phyloP scores from a whole-genome alignment of 2,888 invertebrate genomes.

The Pheosia tremula region DNA sequence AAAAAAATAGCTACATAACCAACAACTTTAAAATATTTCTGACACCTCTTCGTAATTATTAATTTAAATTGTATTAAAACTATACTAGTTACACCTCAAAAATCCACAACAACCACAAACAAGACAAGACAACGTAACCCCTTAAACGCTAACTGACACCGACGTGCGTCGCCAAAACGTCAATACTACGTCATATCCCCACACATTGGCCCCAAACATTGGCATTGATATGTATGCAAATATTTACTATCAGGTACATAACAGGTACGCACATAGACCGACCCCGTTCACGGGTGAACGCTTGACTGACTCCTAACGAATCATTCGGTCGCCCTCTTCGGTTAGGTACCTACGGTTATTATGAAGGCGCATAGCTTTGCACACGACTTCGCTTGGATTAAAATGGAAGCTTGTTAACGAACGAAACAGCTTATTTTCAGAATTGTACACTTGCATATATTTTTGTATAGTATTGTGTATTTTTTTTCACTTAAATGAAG shows the following conservation, averaged over 20 bases:
- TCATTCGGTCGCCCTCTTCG: conserved; percentile 56
- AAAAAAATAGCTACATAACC: no score
- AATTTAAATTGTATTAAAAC: no score
- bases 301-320: conserved; percentile 78
- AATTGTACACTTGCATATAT: no score
- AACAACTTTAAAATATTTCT: no score
- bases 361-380: not conserved
- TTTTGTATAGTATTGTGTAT: no score
- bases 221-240: conserved; percentile 79
- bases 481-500: no score
- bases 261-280: conserved; percentile 69
- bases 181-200: conserved; percentile 42
- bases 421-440: no score
- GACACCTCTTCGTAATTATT: no score
- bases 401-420: no score
- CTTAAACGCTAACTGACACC: not conserved
- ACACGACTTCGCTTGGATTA: not conserved
- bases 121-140: conserved; percentile 1
- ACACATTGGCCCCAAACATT: conserved; percentile 56
- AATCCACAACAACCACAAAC: not conserved
- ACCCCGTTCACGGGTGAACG: conserved; percentile 78
- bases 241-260: conserved; percentile 77
- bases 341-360: conserved; percentile 23
- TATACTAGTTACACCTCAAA: not conserved
- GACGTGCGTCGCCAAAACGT: conserved; percentile 16